Conservation (phyloP, 2,888 invertebrate species). For the Campoplex nolae region DNA sequence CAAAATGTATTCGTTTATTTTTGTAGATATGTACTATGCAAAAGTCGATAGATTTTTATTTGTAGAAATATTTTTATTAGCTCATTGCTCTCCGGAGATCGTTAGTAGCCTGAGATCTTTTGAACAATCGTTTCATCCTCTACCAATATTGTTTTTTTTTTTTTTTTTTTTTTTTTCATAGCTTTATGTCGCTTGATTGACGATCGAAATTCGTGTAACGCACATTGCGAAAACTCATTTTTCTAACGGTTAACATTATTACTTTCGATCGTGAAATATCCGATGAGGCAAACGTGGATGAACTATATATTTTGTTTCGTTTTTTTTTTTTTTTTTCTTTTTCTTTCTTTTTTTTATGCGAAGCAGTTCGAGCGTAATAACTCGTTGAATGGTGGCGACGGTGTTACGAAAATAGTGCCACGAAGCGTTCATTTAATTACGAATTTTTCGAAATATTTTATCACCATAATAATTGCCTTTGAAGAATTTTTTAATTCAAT, state of each 20-base stretch:
- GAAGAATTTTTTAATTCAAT: background rate
- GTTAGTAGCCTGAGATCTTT: background rate
- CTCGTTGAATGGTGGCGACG: background rate
- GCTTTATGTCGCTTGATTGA: background rate
- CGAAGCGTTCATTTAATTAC: background rate
- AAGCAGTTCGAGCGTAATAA: slow-evolving; percentile 4
- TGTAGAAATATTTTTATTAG: background rate
- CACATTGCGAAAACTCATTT: slow-evolving; percentile 3
- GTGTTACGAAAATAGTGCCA: background rate
- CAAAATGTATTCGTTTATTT: background rate
- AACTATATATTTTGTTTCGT: background rate
- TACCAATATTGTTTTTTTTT: background rate
- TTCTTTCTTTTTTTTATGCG: background rate
- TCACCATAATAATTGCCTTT: background rate
- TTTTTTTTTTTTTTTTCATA: background rate
- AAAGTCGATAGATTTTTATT: background rate
- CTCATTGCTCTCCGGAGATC: background rate
- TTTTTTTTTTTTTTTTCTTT: background rate
- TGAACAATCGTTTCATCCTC: background rate
- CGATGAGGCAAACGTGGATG: slow-evolving; percentile 6
- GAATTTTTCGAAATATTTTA: background rate
- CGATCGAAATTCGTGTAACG: background rate
- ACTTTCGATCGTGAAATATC: slow-evolving; percentile 6
- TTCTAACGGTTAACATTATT: background rate
- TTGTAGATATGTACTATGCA: background rate